A percentile compares a stretch with the other conserved stretches of the same genome.
phyloP scores from a whole-genome alignment of 2,888 invertebrate species.

The Pristionchus exspectatus region DNA sequence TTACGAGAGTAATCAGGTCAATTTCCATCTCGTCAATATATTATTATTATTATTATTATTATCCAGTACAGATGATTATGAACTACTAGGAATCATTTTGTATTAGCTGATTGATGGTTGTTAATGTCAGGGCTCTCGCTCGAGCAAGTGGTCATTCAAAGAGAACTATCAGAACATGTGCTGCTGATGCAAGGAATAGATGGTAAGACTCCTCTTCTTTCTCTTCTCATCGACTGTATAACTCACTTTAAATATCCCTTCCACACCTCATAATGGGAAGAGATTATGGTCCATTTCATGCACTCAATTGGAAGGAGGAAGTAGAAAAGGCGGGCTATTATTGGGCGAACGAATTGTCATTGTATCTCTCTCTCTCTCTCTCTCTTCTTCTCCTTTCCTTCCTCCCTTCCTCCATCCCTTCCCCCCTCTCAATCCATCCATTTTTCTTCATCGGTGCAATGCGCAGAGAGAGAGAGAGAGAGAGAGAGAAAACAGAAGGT shows the following conservation, averaged over 20 bases:
- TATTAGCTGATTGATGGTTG: neutral
- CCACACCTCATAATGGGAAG: neutral
- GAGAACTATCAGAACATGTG: slow-evolving; percentile 58
- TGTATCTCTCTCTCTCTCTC: neutral
- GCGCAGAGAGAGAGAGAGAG: neutral
- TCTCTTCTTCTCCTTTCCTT: neutral
- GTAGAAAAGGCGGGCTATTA: neutral
- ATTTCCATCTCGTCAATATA: neutral
- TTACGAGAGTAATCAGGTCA: slow-evolving; percentile 39
- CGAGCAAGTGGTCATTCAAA: slow-evolving; percentile 55
- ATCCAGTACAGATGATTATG: too few relatives aligned
- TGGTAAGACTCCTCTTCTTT: slow-evolving; percentile 54
- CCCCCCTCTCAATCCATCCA: slow-evolving; percentile 3
- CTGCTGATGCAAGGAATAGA: slow-evolving; percentile 60
- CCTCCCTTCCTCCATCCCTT: neutral
- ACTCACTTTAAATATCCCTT: neutral
- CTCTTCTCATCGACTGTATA: neutral
- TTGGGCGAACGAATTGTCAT: neutral
- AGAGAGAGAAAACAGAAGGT: neutral
- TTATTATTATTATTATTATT: neutral
- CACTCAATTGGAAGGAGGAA: slow-evolving; percentile 19
- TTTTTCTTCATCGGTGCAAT: neutral
- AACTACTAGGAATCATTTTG: neutral
- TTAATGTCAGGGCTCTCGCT: slow-evolving; percentile 25
- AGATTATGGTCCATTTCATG: neutral